Conservation (phyloP, 2,797 vertebrate species). For the Lithobates pipiens region DNA sequence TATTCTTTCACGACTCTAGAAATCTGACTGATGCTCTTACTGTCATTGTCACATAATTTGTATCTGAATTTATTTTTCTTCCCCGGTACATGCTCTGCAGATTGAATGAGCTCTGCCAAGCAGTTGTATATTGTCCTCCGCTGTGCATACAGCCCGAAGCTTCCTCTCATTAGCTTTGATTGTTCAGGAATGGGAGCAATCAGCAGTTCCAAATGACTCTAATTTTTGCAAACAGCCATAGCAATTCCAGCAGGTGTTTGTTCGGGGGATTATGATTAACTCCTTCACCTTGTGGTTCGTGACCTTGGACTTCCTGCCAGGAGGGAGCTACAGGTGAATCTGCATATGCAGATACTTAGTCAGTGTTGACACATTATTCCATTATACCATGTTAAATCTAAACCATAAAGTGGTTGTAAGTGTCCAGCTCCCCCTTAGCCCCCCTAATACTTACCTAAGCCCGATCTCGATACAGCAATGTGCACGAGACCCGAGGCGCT, state of each 20-base stretch:
- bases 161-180: slow-evolving; percentile 62
- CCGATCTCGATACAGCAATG: no score
- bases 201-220: slow-evolving; percentile 58
- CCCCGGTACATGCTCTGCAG: not conserved
- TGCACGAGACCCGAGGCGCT: no score
- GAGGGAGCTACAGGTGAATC: not conserved
- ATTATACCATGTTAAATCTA: no score
- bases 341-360: no score
- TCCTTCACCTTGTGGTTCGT: slow-evolving; percentile 51
- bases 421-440: no score
- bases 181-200: slow-evolving; percentile 62
- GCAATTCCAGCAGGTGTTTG: slow-evolving; percentile 57
- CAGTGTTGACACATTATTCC: no score
- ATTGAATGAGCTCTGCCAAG: slow-evolving; percentile 44
- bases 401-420: no score
- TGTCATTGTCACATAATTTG: slow-evolving; percentile 19
- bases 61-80: slow-evolving; percentile 22
- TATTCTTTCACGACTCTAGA: not conserved
- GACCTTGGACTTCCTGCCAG: not conserved
- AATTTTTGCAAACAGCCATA: slow-evolving; percentile 57
- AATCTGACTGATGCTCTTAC: slow-evolving; percentile 16
- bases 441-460: no score
- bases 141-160: slow-evolving; percentile 55
- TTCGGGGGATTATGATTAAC: slow-evolving; percentile 52
- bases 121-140: slow-evolving; percentile 51